Base-by-base conservation (phyloP, 2,797 vertebrate species). In the Periophthalmus magnuspinnatus region DNA sequence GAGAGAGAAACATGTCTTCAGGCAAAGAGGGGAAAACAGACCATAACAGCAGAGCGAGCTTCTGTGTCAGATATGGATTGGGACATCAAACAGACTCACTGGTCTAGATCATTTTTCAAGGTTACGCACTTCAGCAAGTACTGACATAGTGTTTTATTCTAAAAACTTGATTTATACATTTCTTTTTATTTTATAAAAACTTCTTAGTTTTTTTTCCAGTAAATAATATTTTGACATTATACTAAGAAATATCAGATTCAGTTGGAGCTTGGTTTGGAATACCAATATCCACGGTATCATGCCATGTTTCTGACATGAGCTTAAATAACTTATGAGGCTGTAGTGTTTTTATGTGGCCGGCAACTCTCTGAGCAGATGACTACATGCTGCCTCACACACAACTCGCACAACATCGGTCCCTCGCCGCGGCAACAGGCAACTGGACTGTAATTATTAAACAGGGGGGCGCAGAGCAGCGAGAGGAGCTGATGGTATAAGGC, bases 371-470 rank as follows among this genome's bases (percentile, higher is more conserved):
- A 67, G 34, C 67, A 65, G 11, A 3, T 50, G 63, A 21, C 60
- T 58, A 64, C 52, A 0, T 41, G 59, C 71, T 47, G 68, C 59
- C 65, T 65, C 68, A 70, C 70, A 67, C 71, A 67, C 67, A 64
- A 67, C 74, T 72, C 78, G 68, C 78, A 34, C 54, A 74, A 65
- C 41, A 75, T 66, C 71, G 45, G 72, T 36, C 67, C 73, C 67
- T 71, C 59, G 62, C 69, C 64, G 82, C 84, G 71, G 76, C 78
- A 68, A 21, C 70, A 82, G 76, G 88, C 84, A 86, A 77, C 84
- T 74, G 80, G 80, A 81, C 79, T 82, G 83, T 84, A 86, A 90
- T 89, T 83, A 87, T 90, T 79, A 77, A 86, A 83, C 71, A 76
- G 75, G 74, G 68, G 77, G 58, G 68, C 80, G 65, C 74, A 45